Conservation (phyloP, 1,140 invertebrate species). For the Melipona quadrifasciata region DNA sequence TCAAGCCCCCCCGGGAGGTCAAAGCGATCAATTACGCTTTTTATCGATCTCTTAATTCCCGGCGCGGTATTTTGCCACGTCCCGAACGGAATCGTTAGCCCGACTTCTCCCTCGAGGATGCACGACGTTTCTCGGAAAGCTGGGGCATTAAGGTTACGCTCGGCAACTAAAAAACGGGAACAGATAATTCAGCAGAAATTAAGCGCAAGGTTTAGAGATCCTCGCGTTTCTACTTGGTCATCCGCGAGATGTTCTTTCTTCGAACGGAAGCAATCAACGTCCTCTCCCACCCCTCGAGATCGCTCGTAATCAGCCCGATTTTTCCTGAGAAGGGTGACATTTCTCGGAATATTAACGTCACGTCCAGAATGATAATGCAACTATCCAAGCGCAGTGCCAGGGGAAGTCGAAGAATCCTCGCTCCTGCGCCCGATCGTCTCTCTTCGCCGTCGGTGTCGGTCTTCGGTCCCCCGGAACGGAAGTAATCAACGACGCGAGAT, state of each 20-base stretch:
- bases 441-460: too few relatives aligned
- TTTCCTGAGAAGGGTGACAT: conserved; percentile 1
- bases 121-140: not conserved
- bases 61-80: too few relatives aligned
- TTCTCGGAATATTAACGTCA: not conserved
- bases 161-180: not conserved
- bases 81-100: not conserved
- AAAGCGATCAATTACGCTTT: not conserved
- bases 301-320: not conserved
- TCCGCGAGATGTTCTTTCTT: not conserved
- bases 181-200: not conserved
- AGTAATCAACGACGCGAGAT: not conserved
- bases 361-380: not conserved
- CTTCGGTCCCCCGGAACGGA: not conserved
- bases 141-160: not conserved
- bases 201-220: not conserved
- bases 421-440: too few relatives aligned
- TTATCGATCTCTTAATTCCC: not conserved
- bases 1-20: not conserved
- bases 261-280: conserved; percentile 21
- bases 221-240: not conserved
- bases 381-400: not conserved
- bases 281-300: not conserved
- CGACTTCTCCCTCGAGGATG: not conserved
- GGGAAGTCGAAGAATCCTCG: not conserved